A percentile compares a stretch with the other conserved stretches of the same genome.
Conservation (phyloP, 2,888 invertebrate species). For the Amiota communis region DNA sequence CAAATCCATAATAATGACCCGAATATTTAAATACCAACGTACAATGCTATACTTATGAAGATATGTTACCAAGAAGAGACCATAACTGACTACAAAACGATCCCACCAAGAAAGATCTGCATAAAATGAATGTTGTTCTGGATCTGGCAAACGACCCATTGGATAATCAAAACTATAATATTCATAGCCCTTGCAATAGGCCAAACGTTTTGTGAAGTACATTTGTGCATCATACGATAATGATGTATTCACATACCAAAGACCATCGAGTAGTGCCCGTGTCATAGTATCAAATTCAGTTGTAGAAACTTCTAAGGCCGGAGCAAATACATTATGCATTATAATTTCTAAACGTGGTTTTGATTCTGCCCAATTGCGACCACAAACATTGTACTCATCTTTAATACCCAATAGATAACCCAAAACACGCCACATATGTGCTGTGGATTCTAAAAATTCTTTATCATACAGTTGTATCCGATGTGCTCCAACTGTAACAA, state of each 20-base stretch:
- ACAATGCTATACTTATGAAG: constrained; percentile 75
- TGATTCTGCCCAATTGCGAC: constrained; percentile 78
- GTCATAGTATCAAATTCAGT: constrained; percentile 80
- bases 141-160: constrained; percentile 50
- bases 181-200: constrained; percentile 76
- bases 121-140: constrained; percentile 72
- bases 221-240: constrained; percentile 77
- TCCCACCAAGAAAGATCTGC: constrained; percentile 74
- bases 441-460: constrained; percentile 81
- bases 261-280: constrained; percentile 78
- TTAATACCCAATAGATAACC: constrained; percentile 88
- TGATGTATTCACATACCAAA: constrained; percentile 80
- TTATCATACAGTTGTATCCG: constrained; percentile 79
- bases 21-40: constrained; percentile 78
- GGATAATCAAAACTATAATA: constrained; percentile 71
- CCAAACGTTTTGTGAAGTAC: constrained; percentile 76
- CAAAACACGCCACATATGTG: constrained; percentile 89
- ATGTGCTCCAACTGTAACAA: constrained; percentile 78
- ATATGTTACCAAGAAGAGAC: constrained; percentile 66
- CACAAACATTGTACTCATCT: constrained; percentile 85
- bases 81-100: constrained; percentile 65
- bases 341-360: constrained; percentile 74
- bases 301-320: constrained; percentile 77
- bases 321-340: constrained; percentile 77
- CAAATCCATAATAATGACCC: constrained; percentile 77